A percentile compares a stretch with the other conserved stretches of the same genome.
Evolutionary conservation across 2,888 invertebrate species (phyloP).

Genomic region (Deilephila porcellus): DNA sequence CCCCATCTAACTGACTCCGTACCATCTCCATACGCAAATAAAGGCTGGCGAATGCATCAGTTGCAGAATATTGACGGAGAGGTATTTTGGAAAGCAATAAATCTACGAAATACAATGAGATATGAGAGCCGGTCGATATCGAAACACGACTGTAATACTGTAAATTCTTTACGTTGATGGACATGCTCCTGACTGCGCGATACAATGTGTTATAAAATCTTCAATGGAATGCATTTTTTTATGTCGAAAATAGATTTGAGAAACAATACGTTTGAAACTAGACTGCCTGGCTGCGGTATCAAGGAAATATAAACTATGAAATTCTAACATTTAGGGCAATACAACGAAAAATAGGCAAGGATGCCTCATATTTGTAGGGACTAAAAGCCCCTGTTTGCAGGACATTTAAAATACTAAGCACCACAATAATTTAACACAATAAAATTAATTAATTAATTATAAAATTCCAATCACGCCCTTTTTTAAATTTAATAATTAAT

Average conservation of each 20-base stretch:
- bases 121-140: conserved; percentile 7
- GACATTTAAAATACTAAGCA: too few species aligned
- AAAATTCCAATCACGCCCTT: too few species aligned
- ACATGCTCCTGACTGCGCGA: background rate
- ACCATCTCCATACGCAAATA: conserved; percentile 15
- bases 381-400: too few species aligned
- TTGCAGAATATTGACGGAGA: conserved; percentile 20
- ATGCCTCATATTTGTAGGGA: too few species aligned
- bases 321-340: too few species aligned
- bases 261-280: too few species aligned
- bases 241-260: background rate
- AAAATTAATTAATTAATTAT: too few species aligned
- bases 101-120: conserved; percentile 22
- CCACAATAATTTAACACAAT: too few species aligned
- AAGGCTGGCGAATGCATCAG: conserved; percentile 24
- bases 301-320: too few species aligned
- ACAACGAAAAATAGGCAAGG: too few species aligned
- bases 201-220: background rate
- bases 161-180: background rate
- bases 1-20: conserved; percentile 1
- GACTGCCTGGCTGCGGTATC: too few species aligned
- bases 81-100: conserved; percentile 27
- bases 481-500: too few species aligned
- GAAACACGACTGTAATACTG: background rate
- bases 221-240: background rate